phyloP scores from a whole-genome alignment of 2,888 invertebrate genomes.

The Meiosimyza decipiens region DNA sequence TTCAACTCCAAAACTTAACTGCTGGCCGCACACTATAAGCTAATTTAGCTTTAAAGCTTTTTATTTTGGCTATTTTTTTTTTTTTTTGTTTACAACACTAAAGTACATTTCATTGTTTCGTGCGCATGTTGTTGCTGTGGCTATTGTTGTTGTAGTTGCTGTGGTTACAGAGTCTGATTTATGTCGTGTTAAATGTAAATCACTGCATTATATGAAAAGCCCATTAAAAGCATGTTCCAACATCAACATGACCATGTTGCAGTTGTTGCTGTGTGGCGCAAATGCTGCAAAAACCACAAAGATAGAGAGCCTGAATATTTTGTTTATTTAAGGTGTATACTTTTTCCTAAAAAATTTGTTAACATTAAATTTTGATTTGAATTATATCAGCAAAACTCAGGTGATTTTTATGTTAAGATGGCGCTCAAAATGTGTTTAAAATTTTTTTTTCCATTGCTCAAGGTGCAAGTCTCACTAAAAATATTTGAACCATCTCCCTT shows the following conservation, averaged over 20 bases:
- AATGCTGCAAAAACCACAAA: not conserved
- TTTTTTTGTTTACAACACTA: not conserved
- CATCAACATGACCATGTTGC: constrained; percentile 24
- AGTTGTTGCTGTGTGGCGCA: constrained; percentile 11
- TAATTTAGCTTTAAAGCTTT: not conserved
- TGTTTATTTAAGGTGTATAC: too few species aligned
- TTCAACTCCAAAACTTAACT: too few species aligned
- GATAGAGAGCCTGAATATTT: not conserved
- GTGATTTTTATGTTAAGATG: too few species aligned
- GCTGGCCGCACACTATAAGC: too few species aligned
- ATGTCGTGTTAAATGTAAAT: constrained; percentile 59
- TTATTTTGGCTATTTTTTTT: not conserved
- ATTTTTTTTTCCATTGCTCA: too few species aligned
- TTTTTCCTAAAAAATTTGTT: too few species aligned
- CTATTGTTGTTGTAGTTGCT: constrained; percentile 38
- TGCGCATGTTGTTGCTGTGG: constrained; percentile 26
- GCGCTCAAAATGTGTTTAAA: too few species aligned
- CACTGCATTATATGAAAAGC: constrained; percentile 52
- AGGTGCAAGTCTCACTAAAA: too few species aligned
- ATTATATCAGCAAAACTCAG: too few species aligned
- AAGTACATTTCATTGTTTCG: constrained; percentile 5
- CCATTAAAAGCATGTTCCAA: constrained; percentile 46
- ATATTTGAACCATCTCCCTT: too few species aligned
- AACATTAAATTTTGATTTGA: too few species aligned
- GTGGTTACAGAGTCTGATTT: constrained; percentile 54